A percentile compares a stretch with the other conserved stretches of the same genome.
phyloP scores from a whole-genome alignment of 2,888 invertebrate genomes.

The Drosophila nr. medialis region DNA sequence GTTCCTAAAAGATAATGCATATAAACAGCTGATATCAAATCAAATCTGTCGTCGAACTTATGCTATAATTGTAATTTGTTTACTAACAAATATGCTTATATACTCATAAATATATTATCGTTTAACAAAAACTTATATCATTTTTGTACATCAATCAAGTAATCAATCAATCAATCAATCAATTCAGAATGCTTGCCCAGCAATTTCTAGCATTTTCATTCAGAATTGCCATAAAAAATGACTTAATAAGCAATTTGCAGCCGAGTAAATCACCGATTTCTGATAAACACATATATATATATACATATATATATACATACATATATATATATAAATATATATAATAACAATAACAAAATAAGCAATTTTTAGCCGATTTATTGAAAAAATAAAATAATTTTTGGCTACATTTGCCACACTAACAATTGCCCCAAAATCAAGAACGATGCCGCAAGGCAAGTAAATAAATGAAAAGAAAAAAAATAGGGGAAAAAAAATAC shows the following conservation, averaged over 20 bases:
- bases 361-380: slow-evolving; percentile 1
- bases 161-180: too few relatives aligned
- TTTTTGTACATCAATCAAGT: not conserved
- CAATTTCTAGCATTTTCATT: too few relatives aligned
- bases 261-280: not conserved
- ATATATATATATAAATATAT: too few relatives aligned
- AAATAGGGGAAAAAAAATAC: not conserved
- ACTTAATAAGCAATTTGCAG: not conserved
- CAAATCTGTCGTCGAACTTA: not conserved
- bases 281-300: not conserved
- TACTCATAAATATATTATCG: not conserved
- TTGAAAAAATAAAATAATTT: slow-evolving; percentile 31
- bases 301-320: too few relatives aligned
- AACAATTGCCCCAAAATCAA: slow-evolving; percentile 47
- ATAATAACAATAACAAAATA: not conserved
- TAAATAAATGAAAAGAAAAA: not conserved
- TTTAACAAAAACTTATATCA: not conserved
- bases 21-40: not conserved
- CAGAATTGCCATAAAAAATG: not conserved
- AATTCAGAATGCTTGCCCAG: too few relatives aligned
- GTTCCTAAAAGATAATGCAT: not conserved
- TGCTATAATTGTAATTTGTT: not conserved
- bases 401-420: slow-evolving; percentile 9
- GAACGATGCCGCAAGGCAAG: slow-evolving; percentile 31
- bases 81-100: not conserved